Evolutionary conservation across 2,888 invertebrate genomes (phyloP).

Genomic region (Anthophora plumipes): DNA sequence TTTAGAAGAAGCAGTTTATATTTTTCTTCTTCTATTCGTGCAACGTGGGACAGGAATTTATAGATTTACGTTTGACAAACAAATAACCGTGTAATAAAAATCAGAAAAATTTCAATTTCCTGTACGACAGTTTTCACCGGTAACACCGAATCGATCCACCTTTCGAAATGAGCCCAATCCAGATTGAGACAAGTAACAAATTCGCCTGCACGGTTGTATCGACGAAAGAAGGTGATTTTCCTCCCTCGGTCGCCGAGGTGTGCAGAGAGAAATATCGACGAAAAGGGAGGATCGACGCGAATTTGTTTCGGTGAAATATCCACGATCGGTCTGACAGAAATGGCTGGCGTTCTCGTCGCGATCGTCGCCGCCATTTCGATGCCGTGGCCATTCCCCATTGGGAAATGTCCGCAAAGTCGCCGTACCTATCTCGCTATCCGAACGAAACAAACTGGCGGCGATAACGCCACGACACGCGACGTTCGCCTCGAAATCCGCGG

Average conservation of each 20-base stretch:
- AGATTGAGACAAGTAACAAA: slow-evolving; percentile 8
- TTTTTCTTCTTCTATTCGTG: no score
- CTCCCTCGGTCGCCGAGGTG: neutral
- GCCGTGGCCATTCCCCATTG: slow-evolving; percentile 25
- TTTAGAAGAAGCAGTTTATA: no score
- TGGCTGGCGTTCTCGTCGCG: slow-evolving; percentile 11
- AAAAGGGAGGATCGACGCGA: slow-evolving; percentile 5
- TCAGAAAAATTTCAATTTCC: neutral
- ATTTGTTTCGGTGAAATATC: slow-evolving; percentile 40
- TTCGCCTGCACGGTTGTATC: slow-evolving; percentile 6
- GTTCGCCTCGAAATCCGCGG: neutral
- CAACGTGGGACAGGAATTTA: no score
- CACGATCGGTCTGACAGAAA: slow-evolving; percentile 26
- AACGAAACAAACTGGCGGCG: slow-evolving; percentile 52
- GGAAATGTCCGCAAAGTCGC: slow-evolving; percentile 53
- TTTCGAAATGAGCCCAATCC: neutral
- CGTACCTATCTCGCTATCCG: slow-evolving; percentile 42
- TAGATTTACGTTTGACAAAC: no score
- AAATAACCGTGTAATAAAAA: neutral
- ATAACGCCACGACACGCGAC: slow-evolving; percentile 38
- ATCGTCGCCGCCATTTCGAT: slow-evolving; percentile 25
- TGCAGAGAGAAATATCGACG: slow-evolving; percentile 10
- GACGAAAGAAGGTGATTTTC: slow-evolving; percentile 18
- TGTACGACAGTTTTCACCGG: neutral
- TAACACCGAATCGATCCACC: neutral